Percentiles rank a stretch among this genome's conserved stretches.
These are phyloP conservation scores for Hydropotes inermis DNA, from an alignment of 2,113 vertebrate species.

Conservation along the genomic window DNA sequence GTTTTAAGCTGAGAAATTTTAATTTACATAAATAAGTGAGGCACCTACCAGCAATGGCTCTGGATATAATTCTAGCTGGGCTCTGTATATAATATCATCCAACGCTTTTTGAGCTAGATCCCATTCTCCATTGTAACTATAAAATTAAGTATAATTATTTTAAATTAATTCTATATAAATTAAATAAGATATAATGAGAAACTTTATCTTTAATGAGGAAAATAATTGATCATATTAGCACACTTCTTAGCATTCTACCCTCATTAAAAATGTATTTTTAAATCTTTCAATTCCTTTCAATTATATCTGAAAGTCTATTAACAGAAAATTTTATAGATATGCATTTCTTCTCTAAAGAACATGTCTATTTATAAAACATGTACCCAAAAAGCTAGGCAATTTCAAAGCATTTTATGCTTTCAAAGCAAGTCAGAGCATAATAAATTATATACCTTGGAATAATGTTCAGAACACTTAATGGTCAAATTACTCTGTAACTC, in stretches of 20 bases:
- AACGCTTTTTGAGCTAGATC: conserved; percentile 95
- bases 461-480: conserved; percentile 48
- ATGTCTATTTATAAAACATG: conserved; percentile 57
- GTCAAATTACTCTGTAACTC: conserved; percentile 24
- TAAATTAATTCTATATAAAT: conserved; percentile 39
- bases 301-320: neutral
- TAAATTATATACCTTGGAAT: conserved; percentile 28
- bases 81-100: conserved; percentile 96
- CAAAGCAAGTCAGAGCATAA: conserved; percentile 49
- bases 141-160: conserved; percentile 65
- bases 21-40: neutral
- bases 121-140: conserved; percentile 96
- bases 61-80: conserved; percentile 95
- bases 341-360: conserved; percentile 62
- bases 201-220: conserved; percentile 8
- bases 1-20: conserved; percentile 21
- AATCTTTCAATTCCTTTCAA: conserved; percentile 23
- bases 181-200: neutral
- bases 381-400: conserved; percentile 41
- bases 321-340: conserved; percentile 51
- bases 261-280: neutral
- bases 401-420: conserved; percentile 54
- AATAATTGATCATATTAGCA: conserved; percentile 8
- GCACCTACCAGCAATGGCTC: conserved; percentile 95
- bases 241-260: conserved; percentile 27